phyloP scores from a whole-genome alignment of 2,888 invertebrate species.

The Eupithecia vulgata region DNA sequence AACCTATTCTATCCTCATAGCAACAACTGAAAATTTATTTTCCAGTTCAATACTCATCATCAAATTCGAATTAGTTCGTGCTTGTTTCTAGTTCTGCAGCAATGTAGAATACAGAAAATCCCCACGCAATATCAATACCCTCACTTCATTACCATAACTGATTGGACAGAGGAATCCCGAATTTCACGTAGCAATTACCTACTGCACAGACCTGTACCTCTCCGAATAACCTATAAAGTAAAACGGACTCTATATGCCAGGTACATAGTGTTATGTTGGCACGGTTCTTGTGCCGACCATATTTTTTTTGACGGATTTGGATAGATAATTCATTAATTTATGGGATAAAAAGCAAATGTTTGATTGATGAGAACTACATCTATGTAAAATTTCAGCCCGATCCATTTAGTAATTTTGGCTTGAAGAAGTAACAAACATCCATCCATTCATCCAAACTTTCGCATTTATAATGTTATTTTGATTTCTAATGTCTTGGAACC shows the following conservation, averaged over 20 bases:
- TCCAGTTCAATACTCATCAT: background rate
- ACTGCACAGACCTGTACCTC: slow-evolving; percentile 20
- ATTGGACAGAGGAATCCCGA: slow-evolving; percentile 58
- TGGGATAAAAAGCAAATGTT: no score
- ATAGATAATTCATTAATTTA: no score
- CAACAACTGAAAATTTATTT: background rate
- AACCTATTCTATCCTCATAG: background rate
- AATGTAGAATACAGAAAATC: slow-evolving; percentile 47
- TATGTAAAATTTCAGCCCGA: no score
- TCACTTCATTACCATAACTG: slow-evolving; percentile 76
- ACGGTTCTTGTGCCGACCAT: background rate
- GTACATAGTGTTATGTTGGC: background rate
- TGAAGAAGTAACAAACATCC: no score
- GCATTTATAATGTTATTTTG: no score
- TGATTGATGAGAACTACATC: no score
- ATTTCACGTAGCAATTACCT: slow-evolving; percentile 46
- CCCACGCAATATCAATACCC: slow-evolving; percentile 60
- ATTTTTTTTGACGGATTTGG: no score
- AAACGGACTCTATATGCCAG: slow-evolving; percentile 1
- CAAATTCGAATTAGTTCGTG: background rate
- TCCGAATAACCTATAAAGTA: background rate
- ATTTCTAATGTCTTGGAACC: background rate
- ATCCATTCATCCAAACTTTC: no score
- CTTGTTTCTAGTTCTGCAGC: slow-evolving; percentile 16
- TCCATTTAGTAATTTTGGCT: no score